phyloP scores from a whole-genome alignment of 2,888 invertebrate genomes.

The Augochlorella aurata region DNA sequence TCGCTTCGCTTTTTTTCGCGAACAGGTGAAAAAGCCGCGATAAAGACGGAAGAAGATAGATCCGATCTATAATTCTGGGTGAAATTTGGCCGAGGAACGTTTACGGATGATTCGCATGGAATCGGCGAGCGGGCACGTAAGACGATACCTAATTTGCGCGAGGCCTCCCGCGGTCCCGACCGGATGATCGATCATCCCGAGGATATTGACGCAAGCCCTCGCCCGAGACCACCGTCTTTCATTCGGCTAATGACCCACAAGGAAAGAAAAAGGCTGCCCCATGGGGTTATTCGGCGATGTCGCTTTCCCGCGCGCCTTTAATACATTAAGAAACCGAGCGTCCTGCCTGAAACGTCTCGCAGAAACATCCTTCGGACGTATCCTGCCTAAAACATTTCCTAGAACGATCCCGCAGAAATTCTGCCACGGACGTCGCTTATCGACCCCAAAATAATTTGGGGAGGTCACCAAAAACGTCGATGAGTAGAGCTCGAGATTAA shows the following conservation, averaged over 20 bases:
- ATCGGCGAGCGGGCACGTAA: constrained; percentile 55
- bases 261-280: constrained; percentile 62
- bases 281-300: constrained; percentile 14
- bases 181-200: constrained; percentile 79
- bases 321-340: constrained; percentile 1
- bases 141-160: constrained; percentile 74
- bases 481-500: too few species aligned
- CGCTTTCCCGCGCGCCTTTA: constrained; percentile 23
- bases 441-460: too few species aligned
- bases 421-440: too few species aligned
- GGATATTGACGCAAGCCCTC: constrained; percentile 74
- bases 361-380: too few species aligned
- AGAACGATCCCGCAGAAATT: too few species aligned
- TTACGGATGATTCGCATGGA: constrained; percentile 41
- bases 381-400: too few species aligned
- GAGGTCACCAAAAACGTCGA: too few species aligned
- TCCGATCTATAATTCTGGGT: neutral
- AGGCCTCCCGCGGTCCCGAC: constrained; percentile 55
- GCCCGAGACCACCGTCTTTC: constrained; percentile 70
- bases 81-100: constrained; percentile 2
- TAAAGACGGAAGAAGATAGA: neutral
- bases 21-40: too few species aligned
- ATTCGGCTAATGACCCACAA: constrained; percentile 78
- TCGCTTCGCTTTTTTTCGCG: too few species aligned
- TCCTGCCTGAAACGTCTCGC: too few species aligned